A percentile compares a stretch with the other conserved stretches of the same genome.
Evolutionary conservation across 2,888 invertebrate species (phyloP).

Genomic region (Dioctria linearis): DNA sequence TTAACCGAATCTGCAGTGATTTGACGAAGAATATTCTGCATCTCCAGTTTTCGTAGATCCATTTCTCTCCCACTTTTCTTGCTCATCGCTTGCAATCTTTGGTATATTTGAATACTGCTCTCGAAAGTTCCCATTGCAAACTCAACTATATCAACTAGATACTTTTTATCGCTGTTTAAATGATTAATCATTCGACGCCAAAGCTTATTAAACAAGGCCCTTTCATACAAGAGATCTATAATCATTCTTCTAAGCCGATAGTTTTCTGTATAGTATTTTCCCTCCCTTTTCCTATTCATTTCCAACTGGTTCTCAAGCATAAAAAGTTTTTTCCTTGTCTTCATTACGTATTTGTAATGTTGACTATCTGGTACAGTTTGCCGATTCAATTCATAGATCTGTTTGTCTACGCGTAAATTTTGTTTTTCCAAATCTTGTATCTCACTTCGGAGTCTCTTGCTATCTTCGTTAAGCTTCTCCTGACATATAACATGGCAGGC

Average conservation of each 20-base stretch:
- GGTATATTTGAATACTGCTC: constrained; percentile 66
- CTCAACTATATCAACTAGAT: constrained; percentile 68
- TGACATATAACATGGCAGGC: constrained; percentile 67
- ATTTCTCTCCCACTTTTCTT: constrained; percentile 65
- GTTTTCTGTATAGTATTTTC: constrained; percentile 66
- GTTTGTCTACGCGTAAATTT: constrained; percentile 65
- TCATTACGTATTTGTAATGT: constrained; percentile 65
- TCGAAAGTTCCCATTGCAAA: constrained; percentile 68
- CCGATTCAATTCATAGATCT: constrained; percentile 67
- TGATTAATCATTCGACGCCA: constrained; percentile 68
- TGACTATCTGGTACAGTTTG: constrained; percentile 68
- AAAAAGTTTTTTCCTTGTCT: constrained; percentile 63
- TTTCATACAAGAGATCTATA: constrained; percentile 65
- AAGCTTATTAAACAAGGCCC: constrained; percentile 66
- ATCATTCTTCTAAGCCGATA: constrained; percentile 65
- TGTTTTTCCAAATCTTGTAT: constrained; percentile 66
- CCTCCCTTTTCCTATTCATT: constrained; percentile 67
- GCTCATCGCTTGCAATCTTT: constrained; percentile 66
- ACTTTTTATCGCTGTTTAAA: constrained; percentile 68
- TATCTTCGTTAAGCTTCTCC: constrained; percentile 65
- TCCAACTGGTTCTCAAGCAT: constrained; percentile 68
- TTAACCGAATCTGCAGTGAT: constrained; percentile 66
- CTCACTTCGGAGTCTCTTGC: constrained; percentile 65
- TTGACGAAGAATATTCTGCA: constrained; percentile 67
- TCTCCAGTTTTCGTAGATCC: constrained; percentile 66